A percentile compares a stretch with the other conserved stretches of the same genome.
Conservation (phyloP, 2,888 invertebrate species). For the Acleris literana region DNA sequence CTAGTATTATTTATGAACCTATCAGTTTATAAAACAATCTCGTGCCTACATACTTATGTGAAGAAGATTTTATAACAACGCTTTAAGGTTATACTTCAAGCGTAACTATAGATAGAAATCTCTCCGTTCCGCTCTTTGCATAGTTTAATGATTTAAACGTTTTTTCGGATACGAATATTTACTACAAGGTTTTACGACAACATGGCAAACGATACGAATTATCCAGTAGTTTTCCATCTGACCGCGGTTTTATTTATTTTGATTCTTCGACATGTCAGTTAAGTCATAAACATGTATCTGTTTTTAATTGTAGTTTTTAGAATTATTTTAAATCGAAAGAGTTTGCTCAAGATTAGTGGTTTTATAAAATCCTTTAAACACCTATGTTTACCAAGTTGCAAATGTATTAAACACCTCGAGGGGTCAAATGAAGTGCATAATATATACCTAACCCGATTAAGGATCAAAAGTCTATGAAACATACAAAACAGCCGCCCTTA, state of each 20-base stretch:
- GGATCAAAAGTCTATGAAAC: conserved; percentile 18
- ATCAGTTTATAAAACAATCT: conserved; percentile 21
- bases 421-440: too few relatives aligned
- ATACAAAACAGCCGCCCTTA: conserved; percentile 40
- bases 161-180: neutral
- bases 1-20: conserved; percentile 47
- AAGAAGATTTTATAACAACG: conserved; percentile 13
- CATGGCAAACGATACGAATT: neutral
- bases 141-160: conserved; percentile 21
- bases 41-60: conserved; percentile 4
- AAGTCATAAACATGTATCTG: too few relatives aligned
- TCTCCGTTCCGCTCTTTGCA: conserved; percentile 17
- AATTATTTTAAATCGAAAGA: too few relatives aligned
- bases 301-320: too few relatives aligned
- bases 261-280: too few relatives aligned
- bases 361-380: too few relatives aligned
- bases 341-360: too few relatives aligned
- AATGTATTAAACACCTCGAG: too few relatives aligned
- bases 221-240: too few relatives aligned
- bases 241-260: too few relatives aligned
- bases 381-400: too few relatives aligned
- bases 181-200: neutral
- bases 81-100: conserved; percentile 20
- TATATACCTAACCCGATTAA: conserved; percentile 3
- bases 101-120: conserved; percentile 24